A percentile compares a stretch with the other conserved stretches of the same genome.
These are phyloP conservation scores for Erpetoichthys calabaricus DNA, from an alignment of 2,797 vertebrate genomes.

Conservation along the genomic window DNA sequence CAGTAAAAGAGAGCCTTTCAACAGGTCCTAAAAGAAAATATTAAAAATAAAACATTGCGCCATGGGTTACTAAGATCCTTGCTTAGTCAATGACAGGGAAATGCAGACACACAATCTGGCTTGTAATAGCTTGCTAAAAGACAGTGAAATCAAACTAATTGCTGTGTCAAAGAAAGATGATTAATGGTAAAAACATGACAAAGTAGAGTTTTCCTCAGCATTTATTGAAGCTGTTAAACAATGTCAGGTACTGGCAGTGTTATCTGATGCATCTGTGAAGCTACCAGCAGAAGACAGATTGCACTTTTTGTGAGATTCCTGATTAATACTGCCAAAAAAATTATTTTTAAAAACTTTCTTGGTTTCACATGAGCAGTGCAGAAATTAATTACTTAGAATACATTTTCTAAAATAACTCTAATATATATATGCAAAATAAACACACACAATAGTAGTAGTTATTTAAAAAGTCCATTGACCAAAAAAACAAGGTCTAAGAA, in stretches of 20 bases:
- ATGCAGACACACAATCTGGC: constrained; percentile 21
- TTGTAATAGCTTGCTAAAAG: constrained; percentile 47
- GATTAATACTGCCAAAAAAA: no score
- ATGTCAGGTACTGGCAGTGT: constrained; percentile 19
- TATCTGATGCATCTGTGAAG: constrained; percentile 36
- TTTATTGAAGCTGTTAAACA: no score
- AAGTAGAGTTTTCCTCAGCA: constrained; percentile 30
- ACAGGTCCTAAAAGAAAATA: constrained; percentile 37
- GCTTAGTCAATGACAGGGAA: constrained; percentile 16
- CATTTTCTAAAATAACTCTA: no score
- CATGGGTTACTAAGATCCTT: constrained; percentile 22
- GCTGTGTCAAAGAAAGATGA: constrained; percentile 43
- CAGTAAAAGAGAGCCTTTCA: constrained; percentile 39
- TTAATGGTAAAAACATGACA: constrained; percentile 47
- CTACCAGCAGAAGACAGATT: constrained; percentile 9
- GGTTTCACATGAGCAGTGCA: no score
- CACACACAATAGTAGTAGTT: no score
- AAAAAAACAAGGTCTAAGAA: no score
- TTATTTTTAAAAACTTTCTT: no score
- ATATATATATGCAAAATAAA: no score
- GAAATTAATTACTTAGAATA: no score
- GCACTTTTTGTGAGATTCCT: no score
- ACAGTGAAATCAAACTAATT: constrained; percentile 37
- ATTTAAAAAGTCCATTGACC: no score
- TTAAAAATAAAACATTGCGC: constrained; percentile 40